A percentile compares a stretch with the other conserved stretches of the same genome.
phyloP scores from a whole-genome alignment of 1,140 invertebrate species.

The Colletes gigas region DNA sequence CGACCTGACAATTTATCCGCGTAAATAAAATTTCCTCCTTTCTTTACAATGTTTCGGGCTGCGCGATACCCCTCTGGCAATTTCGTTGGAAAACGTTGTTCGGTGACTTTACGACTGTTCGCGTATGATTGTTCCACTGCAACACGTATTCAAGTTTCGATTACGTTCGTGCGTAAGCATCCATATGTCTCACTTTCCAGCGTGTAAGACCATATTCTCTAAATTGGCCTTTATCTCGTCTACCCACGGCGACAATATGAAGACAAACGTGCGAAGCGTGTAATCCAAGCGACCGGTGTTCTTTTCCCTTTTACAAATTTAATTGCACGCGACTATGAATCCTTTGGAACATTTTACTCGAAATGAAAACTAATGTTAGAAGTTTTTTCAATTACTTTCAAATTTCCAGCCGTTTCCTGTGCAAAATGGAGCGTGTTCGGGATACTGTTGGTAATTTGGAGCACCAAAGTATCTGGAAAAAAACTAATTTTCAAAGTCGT shows the following conservation, averaged over 20 bases:
- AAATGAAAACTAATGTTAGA: no score
- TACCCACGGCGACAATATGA: conserved; percentile 45
- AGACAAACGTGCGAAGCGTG: conserved; percentile 21
- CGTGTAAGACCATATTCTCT: conserved; percentile 30
- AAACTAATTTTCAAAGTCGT: no score
- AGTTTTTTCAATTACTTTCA: no score
- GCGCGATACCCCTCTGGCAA: no score
- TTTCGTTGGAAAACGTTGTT: conserved; percentile 32
- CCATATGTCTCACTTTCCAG: conserved; percentile 43
- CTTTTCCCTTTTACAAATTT: neutral
- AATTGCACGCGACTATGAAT: neutral
- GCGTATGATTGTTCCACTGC: conserved; percentile 8
- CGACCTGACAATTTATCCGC: no score
- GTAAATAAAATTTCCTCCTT: no score
- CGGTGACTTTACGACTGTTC: conserved; percentile 22
- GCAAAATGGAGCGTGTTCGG: no score
- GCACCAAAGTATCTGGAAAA: no score
- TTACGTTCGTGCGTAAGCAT: conserved; percentile 18
- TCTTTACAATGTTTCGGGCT: no score
- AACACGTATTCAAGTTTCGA: conserved; percentile 22
- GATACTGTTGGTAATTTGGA: no score
- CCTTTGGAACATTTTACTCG: neutral
- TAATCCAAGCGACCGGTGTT: neutral
- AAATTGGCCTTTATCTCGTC: conserved; percentile 49
- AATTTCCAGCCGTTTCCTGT: no score